A percentile compares a stretch with the other conserved stretches of the same genome.
These are phyloP conservation scores for Capromys pilorides DNA, from an alignment of 2,797 vertebrate genomes.

Conservation along the genomic window DNA sequence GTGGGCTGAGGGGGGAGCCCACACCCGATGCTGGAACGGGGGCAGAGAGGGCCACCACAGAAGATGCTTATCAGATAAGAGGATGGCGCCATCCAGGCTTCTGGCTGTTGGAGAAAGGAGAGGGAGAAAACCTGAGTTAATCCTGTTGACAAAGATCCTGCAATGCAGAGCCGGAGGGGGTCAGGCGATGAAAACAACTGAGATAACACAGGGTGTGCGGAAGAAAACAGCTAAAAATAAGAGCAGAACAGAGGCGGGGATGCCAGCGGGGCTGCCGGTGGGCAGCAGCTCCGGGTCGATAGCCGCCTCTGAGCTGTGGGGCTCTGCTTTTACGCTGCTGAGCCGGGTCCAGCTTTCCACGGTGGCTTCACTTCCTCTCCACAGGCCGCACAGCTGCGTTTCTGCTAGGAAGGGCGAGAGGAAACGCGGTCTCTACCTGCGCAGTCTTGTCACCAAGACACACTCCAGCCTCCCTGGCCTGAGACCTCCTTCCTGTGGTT, in stretches of 20 bases:
- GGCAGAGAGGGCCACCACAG: fast-evolving
- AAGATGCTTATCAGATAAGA: background rate
- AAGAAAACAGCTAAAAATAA: slow-evolving; percentile 1
- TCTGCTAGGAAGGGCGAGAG: fast-evolving
- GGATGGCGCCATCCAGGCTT: background rate
- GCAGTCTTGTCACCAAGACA: background rate
- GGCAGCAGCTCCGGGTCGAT: background rate
- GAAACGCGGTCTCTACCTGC: fast-evolving
- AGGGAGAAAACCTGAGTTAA: background rate
- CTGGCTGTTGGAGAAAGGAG: background rate
- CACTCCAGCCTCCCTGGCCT: background rate
- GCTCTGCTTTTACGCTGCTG: background rate
- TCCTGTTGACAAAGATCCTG: background rate
- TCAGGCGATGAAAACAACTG: background rate
- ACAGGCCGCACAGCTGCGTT: fast-evolving
- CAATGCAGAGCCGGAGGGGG: background rate
- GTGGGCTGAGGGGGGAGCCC: background rate
- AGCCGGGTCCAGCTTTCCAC: background rate
- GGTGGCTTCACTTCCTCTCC: background rate
- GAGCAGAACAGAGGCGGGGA: background rate
- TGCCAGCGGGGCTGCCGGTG: fast-evolving
- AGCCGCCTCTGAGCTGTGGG: fast-evolving
- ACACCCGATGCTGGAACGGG: background rate
- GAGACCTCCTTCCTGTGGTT: too few species aligned
- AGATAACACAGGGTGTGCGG: background rate